A percentile compares a stretch with the other conserved stretches of the same genome.
These are phyloP conservation scores for Apocrypta bakeri DNA, from an alignment of 1,140 invertebrate species.

Conservation along the genomic window DNA sequence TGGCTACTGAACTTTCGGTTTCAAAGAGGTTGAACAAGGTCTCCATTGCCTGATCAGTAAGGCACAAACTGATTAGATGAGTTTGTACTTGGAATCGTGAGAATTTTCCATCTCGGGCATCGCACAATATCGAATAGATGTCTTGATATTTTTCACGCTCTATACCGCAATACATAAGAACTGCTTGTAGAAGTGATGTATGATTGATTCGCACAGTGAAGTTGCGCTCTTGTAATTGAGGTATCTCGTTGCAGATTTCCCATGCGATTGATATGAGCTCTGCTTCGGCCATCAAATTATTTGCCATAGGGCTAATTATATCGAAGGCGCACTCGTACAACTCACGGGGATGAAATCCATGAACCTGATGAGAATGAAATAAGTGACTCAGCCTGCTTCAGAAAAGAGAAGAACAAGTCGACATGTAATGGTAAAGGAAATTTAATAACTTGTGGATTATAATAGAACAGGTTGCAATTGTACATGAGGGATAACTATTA, in stretches of 20 bases:
- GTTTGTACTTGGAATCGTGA: constrained; percentile 83
- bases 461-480: no score
- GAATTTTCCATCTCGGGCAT: constrained; percentile 79
- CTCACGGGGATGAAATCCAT: constrained; percentile 91
- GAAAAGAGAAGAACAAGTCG: background rate
- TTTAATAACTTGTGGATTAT: background rate
- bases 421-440: background rate
- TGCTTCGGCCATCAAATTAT: constrained; percentile 86
- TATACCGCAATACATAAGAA: constrained; percentile 88
- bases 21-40: constrained; percentile 84
- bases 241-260: constrained; percentile 85
- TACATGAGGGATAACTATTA: no score
- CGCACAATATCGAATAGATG: constrained; percentile 79
- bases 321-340: constrained; percentile 95
- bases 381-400: background rate
- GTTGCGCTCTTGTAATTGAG: constrained; percentile 79
- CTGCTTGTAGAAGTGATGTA: constrained; percentile 83
- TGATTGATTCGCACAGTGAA: constrained; percentile 90
- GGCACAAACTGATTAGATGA: constrained; percentile 80
- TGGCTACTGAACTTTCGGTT: constrained; percentile 80
- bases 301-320: constrained; percentile 85
- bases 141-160: constrained; percentile 82
- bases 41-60: constrained; percentile 82
- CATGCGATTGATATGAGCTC: constrained; percentile 87
- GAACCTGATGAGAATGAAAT: constrained; percentile 60